A percentile compares a stretch with the other conserved stretches of the same genome.
Evolutionary conservation across 2,113 vertebrate species (phyloP).

Genomic region (Grallaria varia): DNA sequence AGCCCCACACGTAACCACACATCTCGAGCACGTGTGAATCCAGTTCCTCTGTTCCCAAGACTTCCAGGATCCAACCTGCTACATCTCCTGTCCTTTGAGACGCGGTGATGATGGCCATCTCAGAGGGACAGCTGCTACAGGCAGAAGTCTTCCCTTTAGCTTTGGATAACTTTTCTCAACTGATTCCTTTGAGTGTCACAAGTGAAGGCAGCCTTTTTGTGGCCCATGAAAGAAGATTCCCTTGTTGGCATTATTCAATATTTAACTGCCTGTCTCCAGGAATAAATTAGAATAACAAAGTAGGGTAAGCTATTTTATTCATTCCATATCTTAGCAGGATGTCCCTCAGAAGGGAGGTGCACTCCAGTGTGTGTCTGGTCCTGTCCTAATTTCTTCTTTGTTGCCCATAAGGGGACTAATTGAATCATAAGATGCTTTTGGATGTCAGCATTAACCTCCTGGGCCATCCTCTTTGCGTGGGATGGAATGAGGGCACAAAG

Average conservation of each 20-base stretch:
- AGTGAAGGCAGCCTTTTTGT: neutral
- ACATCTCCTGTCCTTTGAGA: neutral
- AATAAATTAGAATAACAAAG: neutral
- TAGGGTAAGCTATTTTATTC: neutral
- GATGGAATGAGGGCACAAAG: neutral
- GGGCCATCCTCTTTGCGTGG: neutral
- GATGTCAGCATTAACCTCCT: neutral
- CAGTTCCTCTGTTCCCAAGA: neutral
- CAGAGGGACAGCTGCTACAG: neutral
- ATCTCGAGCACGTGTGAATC: rapidly evolving
- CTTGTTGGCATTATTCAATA: neutral
- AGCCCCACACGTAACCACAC: neutral
- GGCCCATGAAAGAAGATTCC: neutral
- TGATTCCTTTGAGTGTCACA: neutral
- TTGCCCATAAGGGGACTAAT: neutral
- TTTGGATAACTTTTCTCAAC: neutral
- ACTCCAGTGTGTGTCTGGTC: neutral
- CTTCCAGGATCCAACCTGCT: neutral
- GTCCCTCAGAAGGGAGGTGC: neutral
- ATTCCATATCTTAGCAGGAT: neutral
- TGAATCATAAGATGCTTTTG: neutral
- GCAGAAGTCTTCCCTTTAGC: neutral
- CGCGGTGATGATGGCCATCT: rapidly evolving
- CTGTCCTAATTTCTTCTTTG: neutral
- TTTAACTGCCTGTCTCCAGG: neutral